phyloP scores from a whole-genome alignment of 2,888 invertebrate species.

The Dynastes grantii region DNA sequence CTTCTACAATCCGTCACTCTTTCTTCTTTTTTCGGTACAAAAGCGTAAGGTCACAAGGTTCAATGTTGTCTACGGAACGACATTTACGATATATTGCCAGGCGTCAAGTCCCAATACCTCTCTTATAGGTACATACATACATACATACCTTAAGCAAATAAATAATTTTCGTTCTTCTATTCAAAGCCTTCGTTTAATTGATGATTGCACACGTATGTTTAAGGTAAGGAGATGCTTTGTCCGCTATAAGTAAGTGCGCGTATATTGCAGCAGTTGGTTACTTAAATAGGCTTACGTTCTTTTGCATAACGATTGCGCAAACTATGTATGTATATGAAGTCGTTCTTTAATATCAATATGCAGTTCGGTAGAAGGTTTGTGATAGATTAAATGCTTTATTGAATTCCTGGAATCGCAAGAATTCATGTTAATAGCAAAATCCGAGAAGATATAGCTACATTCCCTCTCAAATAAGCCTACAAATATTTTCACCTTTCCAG shows the following conservation, averaged over 20 bases:
- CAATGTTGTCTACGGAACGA: constrained; percentile 9
- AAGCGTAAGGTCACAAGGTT: constrained; percentile 21
- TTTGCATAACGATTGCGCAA: constrained; percentile 24
- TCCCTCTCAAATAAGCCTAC: too few relatives aligned
- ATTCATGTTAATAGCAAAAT: too few relatives aligned
- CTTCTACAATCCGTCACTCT: neutral
- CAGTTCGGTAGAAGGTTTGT: neutral
- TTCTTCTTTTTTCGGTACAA: constrained; percentile 2
- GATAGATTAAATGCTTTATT: too few relatives aligned
- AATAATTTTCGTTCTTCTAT: constrained; percentile 2
- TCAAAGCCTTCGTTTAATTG: constrained; percentile 14
- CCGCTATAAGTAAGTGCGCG: too few relatives aligned
- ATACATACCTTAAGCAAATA: constrained; percentile 6
- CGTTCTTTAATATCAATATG: neutral
- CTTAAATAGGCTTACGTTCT: neutral
- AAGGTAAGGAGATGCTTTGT: too few relatives aligned
- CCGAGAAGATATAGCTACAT: too few relatives aligned
- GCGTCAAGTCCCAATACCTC: neutral
- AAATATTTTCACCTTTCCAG: too few relatives aligned
- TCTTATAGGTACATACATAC: too few relatives aligned
- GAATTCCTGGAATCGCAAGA: too few relatives aligned
- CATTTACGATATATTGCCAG: constrained; percentile 17
- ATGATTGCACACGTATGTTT: constrained; percentile 12
- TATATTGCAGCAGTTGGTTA: constrained; percentile 1
- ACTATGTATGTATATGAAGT: constrained; percentile 7